These are phyloP conservation scores for Eurystomus glaucurus DNA, from an alignment of 2,797 vertebrate species.

Conservation along the genomic window DNA sequence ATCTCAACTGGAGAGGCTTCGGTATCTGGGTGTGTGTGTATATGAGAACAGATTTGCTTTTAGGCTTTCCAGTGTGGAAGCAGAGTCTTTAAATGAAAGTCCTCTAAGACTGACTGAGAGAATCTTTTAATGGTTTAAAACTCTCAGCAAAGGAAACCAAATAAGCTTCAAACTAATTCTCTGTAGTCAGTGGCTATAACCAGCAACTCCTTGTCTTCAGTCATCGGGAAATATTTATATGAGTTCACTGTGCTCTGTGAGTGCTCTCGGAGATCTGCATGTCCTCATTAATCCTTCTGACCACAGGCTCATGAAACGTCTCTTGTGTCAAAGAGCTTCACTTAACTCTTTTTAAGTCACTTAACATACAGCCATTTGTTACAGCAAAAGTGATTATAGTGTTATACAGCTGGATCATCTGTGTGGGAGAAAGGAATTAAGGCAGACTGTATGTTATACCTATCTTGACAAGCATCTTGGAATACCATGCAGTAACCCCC, in stretches of 20 bases:
- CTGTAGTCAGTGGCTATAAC: background rate
- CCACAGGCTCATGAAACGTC: background rate
- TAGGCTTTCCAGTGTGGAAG: background rate
- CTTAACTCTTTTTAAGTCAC: constrained; percentile 24
- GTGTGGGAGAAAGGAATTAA: constrained; percentile 17
- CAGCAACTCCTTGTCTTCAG: constrained; percentile 36
- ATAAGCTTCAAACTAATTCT: constrained; percentile 5
- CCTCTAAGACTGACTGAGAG: background rate
- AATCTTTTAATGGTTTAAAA: background rate
- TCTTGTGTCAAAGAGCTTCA: constrained; percentile 37
- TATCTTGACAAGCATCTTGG: constrained; percentile 10
- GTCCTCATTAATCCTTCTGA: constrained; percentile 61
- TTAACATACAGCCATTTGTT: background rate
- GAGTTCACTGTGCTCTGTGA: constrained; percentile 50
- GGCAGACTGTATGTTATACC: background rate
- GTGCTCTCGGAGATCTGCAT: constrained; percentile 36
- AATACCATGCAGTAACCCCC: background rate
- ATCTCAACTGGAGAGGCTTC: background rate
- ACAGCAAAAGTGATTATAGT: background rate
- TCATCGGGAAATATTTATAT: constrained; percentile 53
- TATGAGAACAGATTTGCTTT: constrained; percentile 5
- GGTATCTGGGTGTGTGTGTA: background rate
- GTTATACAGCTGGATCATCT: background rate
- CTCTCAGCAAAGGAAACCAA: constrained; percentile 11
- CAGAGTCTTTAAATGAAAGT: background rate